Evolutionary conservation across 2,888 invertebrate genomes (phyloP).

Genomic region (Petrolisthes cinctipes): DNA sequence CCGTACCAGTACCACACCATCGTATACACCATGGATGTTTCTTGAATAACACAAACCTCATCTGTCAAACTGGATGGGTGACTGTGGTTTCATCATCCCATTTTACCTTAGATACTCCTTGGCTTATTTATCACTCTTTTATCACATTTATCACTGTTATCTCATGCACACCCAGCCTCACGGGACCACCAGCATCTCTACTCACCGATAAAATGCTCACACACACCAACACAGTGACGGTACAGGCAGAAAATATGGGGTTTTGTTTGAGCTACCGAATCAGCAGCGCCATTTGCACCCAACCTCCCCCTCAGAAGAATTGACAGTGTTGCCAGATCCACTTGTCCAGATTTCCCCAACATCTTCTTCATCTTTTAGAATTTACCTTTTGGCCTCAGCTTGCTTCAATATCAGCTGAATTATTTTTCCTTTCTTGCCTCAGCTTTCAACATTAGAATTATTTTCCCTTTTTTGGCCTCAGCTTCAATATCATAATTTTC

Average conservation of each 20-base stretch:
- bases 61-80: constrained; percentile 29
- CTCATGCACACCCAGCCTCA: background rate
- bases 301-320: constrained; percentile 28
- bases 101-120: background rate
- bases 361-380: background rate
- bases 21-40: too few species aligned
- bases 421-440: too few species aligned
- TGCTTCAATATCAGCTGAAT: background rate
- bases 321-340: background rate
- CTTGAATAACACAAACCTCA: background rate
- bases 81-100: background rate
- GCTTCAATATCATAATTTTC: too few species aligned
- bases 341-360: background rate
- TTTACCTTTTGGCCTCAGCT: background rate
- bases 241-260: constrained; percentile 27
- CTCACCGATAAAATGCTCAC: constrained; percentile 20
- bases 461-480: too few species aligned
- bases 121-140: background rate
- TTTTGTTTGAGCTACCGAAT: constrained; percentile 29
- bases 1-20: too few species aligned
- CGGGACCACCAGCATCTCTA: background rate
- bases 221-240: constrained; percentile 1
- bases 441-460: background rate
- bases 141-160: background rate
- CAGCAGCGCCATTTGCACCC: constrained; percentile 39